A percentile compares a stretch with the other conserved stretches of the same genome.
These are phyloP conservation scores for Apostichopus leukothele DNA, from an alignment of 53 echinoderm and acorn worm genomes.

Conservation along the genomic window DNA sequence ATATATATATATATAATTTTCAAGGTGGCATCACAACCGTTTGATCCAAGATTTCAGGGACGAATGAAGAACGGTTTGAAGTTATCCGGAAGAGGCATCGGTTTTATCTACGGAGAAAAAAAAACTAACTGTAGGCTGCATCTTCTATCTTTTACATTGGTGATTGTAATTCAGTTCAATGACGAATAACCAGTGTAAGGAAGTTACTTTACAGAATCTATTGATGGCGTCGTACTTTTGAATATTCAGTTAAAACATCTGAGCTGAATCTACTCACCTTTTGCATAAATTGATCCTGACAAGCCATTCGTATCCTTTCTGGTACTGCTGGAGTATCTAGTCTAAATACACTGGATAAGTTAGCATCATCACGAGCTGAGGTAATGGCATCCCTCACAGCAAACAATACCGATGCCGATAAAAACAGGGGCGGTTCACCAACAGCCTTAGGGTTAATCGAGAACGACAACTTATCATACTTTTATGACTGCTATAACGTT, in stretches of 20 bases:
- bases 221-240: no score
- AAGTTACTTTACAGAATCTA: no score
- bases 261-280: conserved; percentile 7
- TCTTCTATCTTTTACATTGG: no score
- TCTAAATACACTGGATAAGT: background rate
- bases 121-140: background rate
- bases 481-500: no score
- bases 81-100: background rate
- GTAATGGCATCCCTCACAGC: conserved; percentile 37
- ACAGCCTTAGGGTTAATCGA: conserved; percentile 7
- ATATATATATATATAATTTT: no score
- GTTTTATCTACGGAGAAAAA: background rate
- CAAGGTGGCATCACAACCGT: no score
- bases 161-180: no score
- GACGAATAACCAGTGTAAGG: no score
- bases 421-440: conserved; percentile 33
- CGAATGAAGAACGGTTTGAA: conserved; percentile 3
- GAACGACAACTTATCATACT: no score
- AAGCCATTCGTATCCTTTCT: conserved; percentile 31
- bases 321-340: conserved; percentile 34
- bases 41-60: background rate
- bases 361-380: conserved; percentile 18
- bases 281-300: conserved; percentile 39
- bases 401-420: conserved; percentile 20
- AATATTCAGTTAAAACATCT: no score